Conservation (phyloP, 2,888 invertebrate genomes). For the Drosophila kokeensis region DNA sequence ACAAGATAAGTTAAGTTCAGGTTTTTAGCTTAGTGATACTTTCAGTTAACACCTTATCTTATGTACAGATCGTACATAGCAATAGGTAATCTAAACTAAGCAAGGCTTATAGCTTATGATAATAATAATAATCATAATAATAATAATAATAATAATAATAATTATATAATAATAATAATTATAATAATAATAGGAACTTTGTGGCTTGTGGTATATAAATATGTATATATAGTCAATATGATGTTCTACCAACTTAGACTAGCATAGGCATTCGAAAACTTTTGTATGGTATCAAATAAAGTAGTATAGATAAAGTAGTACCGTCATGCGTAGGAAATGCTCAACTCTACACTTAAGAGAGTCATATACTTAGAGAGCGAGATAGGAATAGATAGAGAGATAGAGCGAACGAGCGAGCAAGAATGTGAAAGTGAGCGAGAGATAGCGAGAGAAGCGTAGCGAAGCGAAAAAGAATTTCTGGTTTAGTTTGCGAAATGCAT, state of each 20-base stretch:
- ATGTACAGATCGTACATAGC: neutral
- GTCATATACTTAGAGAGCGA: conserved; percentile 1
- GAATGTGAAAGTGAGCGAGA: conserved; percentile 1
- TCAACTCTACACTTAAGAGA: conserved; percentile 3
- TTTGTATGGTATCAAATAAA: conserved; percentile 4
- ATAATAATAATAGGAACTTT: neutral
- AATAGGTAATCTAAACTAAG: conserved; percentile 6
- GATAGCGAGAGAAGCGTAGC: conserved; percentile 23
- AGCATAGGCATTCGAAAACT: conserved; percentile 15
- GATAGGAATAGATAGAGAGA: neutral
- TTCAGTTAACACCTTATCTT: conserved; percentile 12
- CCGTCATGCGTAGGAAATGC: conserved; percentile 25
- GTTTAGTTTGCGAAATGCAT: conserved; percentile 29
- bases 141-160: neutral
- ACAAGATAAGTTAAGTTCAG: neutral
- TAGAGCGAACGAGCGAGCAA: neutral
- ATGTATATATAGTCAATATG: neutral
- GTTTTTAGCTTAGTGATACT: neutral
- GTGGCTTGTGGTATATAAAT: neutral
- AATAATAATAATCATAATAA: neutral
- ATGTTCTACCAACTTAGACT: conserved; percentile 21
- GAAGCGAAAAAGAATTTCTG: conserved; percentile 22
- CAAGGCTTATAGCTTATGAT: neutral
- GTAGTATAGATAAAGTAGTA: neutral
- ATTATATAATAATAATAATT: neutral